Conservation (phyloP, 2,888 invertebrate genomes). For the Sphaeridia pumilis region DNA sequence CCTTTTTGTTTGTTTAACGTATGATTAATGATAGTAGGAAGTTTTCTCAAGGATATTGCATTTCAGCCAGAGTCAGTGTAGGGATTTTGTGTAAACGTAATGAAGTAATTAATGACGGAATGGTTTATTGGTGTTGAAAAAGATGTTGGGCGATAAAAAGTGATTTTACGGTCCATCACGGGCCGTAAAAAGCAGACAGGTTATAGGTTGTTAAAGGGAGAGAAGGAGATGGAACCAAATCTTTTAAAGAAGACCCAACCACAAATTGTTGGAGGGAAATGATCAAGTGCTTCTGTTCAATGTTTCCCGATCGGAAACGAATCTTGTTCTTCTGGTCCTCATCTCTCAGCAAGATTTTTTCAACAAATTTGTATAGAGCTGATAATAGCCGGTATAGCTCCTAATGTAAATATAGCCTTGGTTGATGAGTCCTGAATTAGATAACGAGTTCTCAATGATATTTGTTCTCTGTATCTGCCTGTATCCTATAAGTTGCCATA, state of each 20-base stretch:
- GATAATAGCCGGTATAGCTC: no score
- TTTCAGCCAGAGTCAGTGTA: neutral
- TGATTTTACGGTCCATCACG: neutral
- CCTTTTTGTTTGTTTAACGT: constrained; percentile 4
- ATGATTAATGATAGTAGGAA: constrained; percentile 3
- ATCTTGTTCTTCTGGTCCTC: constrained; percentile 16
- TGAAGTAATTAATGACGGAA: constrained; percentile 17
- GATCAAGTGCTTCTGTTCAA: constrained; percentile 18
- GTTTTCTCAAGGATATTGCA: neutral
- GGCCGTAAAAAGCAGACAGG: no score
- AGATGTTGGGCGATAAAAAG: constrained; percentile 1
- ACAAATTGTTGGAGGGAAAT: constrained; percentile 9
- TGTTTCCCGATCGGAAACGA: constrained; percentile 12
- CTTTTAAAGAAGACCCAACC: no score
- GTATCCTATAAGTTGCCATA: neutral
- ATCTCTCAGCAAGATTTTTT: constrained; percentile 21
- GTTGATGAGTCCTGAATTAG: no score
- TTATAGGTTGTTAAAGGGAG: no score
- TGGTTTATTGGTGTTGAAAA: constrained; percentile 19
- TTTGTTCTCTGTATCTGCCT: no score
- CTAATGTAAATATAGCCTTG: no score
- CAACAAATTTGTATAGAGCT: no score
- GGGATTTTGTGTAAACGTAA: constrained; percentile 11
- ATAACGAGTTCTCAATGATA: no score
- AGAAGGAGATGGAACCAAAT: no score